A percentile compares a stretch with the other conserved stretches of the same genome.
Evolutionary conservation across 2,888 invertebrate species (phyloP).

Genomic region (Parasteatoda lunata): DNA sequence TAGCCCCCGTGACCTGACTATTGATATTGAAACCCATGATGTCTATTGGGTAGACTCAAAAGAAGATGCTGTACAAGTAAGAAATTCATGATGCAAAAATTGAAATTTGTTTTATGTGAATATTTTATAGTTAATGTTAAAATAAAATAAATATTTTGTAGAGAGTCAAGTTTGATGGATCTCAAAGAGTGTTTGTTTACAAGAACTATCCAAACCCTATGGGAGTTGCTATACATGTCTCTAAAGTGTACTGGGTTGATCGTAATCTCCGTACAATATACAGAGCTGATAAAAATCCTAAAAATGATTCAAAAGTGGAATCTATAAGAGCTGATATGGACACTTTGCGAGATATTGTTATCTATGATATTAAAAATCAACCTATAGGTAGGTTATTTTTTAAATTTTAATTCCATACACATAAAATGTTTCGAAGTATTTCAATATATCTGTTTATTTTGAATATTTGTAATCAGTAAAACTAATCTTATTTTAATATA

Average conservation of each 20-base stretch:
- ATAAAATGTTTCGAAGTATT: not conserved
- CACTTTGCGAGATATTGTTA: constrained; percentile 90
- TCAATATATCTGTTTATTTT: not conserved
- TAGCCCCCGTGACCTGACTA: constrained; percentile 90
- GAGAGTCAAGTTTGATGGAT: constrained; percentile 74
- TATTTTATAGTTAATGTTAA: not conserved
- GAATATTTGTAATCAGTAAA: not conserved
- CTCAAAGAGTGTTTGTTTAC: constrained; percentile 82
- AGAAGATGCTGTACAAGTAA: constrained; percentile 89
- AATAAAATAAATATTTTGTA: constrained; percentile 66
- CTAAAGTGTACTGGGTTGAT: constrained; percentile 95
- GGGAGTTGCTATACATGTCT: constrained; percentile 90
- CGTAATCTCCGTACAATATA: constrained; percentile 84
- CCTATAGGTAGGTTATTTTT: constrained; percentile 76
- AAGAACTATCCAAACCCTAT: constrained; percentile 93
- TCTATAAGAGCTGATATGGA: constrained; percentile 87
- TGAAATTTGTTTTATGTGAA: not conserved
- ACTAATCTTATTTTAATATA: not conserved
- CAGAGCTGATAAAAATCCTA: constrained; percentile 78
- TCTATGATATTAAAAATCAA: constrained; percentile 91
- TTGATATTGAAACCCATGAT: constrained; percentile 94
- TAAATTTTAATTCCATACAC: not conserved
- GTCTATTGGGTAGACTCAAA: constrained; percentile 98
- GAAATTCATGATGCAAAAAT: not conserved
- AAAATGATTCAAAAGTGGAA: constrained; percentile 76